phyloP scores from a whole-genome alignment of 1,140 invertebrate species.

The Hylaeus anthracinus region DNA sequence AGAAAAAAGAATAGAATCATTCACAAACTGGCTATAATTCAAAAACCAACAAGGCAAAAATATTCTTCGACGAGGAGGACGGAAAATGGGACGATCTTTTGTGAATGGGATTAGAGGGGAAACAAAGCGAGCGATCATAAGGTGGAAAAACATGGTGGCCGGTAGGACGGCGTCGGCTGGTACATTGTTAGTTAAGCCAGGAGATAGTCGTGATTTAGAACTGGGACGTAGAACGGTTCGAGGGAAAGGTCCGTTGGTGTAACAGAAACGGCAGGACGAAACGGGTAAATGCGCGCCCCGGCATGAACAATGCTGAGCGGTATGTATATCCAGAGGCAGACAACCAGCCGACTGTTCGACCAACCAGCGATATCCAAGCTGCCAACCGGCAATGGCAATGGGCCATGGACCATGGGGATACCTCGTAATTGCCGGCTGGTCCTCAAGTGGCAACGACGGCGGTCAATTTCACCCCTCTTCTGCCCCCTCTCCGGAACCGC shows the following conservation, averaged over 20 bases:
- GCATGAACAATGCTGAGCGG: slow-evolving; percentile 63
- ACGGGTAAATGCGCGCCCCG: slow-evolving; percentile 40
- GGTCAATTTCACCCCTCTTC: slow-evolving; percentile 68
- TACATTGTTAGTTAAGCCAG: slow-evolving; percentile 69
- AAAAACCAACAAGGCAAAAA: neutral
- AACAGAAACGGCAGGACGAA: slow-evolving; percentile 18
- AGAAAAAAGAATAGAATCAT: too few species aligned
- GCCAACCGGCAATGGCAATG: slow-evolving; percentile 66
- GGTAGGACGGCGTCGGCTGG: slow-evolving; percentile 42
- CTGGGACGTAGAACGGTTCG: slow-evolving; percentile 38
- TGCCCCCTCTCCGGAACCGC: slow-evolving; percentile 50
- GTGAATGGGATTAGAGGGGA: slow-evolving; percentile 20
- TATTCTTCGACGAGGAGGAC: neutral
- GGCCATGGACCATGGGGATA: slow-evolving; percentile 69
- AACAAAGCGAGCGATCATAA: slow-evolving; percentile 57
- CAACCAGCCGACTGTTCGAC: slow-evolving; percentile 48
- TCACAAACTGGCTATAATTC: too few species aligned
- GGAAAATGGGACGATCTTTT: slow-evolving; percentile 13
- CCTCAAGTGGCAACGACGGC: slow-evolving; percentile 69
- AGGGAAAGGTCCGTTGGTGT: slow-evolving; percentile 7
- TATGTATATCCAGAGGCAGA: slow-evolving; percentile 60
- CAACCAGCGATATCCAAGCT: slow-evolving; percentile 57
- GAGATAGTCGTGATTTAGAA: slow-evolving; percentile 69
- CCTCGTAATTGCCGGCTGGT: slow-evolving; percentile 67
- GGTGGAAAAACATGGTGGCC: slow-evolving; percentile 38